Conservation (phyloP, 2,797 vertebrate genomes). For the Epinephelus malabaricus region DNA sequence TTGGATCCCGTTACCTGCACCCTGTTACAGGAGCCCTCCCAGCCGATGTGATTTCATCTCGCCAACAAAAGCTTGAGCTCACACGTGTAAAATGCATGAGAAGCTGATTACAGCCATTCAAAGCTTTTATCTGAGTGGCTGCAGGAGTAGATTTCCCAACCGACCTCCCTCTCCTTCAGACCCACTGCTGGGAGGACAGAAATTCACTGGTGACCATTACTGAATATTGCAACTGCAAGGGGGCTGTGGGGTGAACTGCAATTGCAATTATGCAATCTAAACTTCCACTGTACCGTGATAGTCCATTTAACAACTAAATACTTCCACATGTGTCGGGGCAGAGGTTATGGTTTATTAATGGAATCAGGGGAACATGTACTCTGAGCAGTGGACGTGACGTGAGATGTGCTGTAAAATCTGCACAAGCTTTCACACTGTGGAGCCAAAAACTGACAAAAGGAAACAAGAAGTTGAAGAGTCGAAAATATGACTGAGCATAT, state of each 20-base stretch:
- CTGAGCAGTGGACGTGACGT: background rate
- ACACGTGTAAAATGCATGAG: slow-evolving; percentile 41
- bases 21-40: slow-evolving; percentile 15
- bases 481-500: no score
- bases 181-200: background rate
- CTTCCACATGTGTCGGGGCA: slow-evolving; percentile 27
- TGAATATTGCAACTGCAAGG: slow-evolving; percentile 24
- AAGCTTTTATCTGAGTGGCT: slow-evolving; percentile 5
- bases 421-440: background rate
- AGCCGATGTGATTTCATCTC: slow-evolving; percentile 27
- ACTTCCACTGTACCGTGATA: slow-evolving; percentile 8
- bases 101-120: slow-evolving; percentile 26
- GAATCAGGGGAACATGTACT: background rate
- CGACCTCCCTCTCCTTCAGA: background rate
- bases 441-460: background rate
- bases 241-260: background rate
- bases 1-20: slow-evolving; percentile 29
- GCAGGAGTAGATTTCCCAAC: slow-evolving; percentile 18
- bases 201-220: slow-evolving; percentile 1
- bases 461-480: background rate
- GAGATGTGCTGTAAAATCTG: background rate
- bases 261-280: slow-evolving; percentile 20
- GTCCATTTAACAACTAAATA: background rate
- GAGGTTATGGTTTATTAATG: slow-evolving; percentile 1
- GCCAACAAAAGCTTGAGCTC: slow-evolving; percentile 15